A percentile compares a stretch with the other conserved stretches of the same genome.
phyloP scores from a whole-genome alignment of 2,797 vertebrate species.

The Poeciliopsis presidionis region DNA sequence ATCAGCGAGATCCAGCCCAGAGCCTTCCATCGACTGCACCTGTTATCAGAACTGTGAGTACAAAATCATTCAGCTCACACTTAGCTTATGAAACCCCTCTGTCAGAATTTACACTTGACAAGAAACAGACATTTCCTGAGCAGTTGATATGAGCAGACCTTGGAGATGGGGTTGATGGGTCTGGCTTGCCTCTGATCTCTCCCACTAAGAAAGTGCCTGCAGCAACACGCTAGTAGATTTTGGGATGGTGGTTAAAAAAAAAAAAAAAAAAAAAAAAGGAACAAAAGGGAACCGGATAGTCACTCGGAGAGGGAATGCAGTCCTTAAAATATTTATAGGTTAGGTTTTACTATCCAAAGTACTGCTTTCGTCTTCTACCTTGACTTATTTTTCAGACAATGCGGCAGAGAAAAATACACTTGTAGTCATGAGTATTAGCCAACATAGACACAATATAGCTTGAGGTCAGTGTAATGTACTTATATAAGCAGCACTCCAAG shows the following conservation, averaged over 20 bases:
- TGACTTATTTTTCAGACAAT: conserved; percentile 59
- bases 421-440: conserved; percentile 36
- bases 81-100: conserved; percentile 45
- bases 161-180: conserved; percentile 68
- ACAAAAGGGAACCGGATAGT: conserved; percentile 63
- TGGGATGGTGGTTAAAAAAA: conserved; percentile 48
- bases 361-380: conserved; percentile 42
- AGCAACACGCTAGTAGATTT: conserved; percentile 57
- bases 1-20: conserved; percentile 88
- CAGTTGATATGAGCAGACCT: conserved; percentile 44
- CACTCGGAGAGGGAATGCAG: conserved; percentile 65
- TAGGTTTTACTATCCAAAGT: conserved; percentile 55
- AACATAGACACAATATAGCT: conserved; percentile 53
- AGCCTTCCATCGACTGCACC: conserved; percentile 86
- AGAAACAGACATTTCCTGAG: conserved; percentile 47
- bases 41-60: conserved; percentile 95
- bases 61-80: conserved; percentile 39
- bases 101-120: conserved; percentile 52
- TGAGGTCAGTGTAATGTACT: conserved; percentile 11
- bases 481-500: neutral
- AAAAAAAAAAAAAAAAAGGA: conserved; percentile 46
- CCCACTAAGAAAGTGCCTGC: conserved; percentile 67
- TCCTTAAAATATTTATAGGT: conserved; percentile 61
- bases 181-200: conserved; percentile 67
- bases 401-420: conserved; percentile 49